Percentiles rank a stretch among this genome's conserved stretches.
phyloP scores from a whole-genome alignment of 2,113 vertebrate genomes.

The Ophthalmolycus amberensis region DNA sequence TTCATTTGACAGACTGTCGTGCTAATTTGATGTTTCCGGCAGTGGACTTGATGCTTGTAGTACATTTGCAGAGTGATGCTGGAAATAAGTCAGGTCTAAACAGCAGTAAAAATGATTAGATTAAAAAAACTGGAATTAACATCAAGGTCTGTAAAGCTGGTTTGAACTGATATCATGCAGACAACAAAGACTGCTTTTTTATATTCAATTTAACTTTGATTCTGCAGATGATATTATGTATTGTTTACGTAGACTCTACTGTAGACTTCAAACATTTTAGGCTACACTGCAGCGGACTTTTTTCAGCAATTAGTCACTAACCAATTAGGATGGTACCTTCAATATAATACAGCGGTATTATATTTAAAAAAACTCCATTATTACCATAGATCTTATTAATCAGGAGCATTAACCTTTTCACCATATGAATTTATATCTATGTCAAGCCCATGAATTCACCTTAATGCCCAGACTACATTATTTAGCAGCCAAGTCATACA shows the following conservation, averaged over 20 bases:
- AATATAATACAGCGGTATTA: neutral
- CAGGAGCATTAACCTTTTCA: slow-evolving; percentile 34
- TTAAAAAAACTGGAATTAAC: neutral
- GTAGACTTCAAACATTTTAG: neutral
- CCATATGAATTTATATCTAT: slow-evolving; percentile 18
- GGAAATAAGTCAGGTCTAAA: neutral
- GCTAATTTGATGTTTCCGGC: neutral
- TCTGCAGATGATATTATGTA: neutral
- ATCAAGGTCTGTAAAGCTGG: neutral
- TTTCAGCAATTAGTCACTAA: neutral
- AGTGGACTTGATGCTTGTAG: neutral
- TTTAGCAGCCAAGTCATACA: slow-evolving; percentile 44
- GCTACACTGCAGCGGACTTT: neutral
- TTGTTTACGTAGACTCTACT: neutral
- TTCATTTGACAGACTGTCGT: neutral
- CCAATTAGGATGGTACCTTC: neutral
- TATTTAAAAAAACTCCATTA: neutral
- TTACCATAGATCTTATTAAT: slow-evolving; percentile 19
- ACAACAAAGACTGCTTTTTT: neutral
- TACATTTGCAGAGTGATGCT: neutral
- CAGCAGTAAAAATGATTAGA: neutral
- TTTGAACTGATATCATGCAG: neutral
- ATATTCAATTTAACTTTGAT: neutral
- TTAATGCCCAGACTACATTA: slow-evolving; percentile 42
- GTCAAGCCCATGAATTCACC: slow-evolving; percentile 39